Evolutionary conservation across 2,888 invertebrate species (phyloP), one percentile per base, ranked within the genome.

Genomic region (Prenolepis imparis): DNA sequence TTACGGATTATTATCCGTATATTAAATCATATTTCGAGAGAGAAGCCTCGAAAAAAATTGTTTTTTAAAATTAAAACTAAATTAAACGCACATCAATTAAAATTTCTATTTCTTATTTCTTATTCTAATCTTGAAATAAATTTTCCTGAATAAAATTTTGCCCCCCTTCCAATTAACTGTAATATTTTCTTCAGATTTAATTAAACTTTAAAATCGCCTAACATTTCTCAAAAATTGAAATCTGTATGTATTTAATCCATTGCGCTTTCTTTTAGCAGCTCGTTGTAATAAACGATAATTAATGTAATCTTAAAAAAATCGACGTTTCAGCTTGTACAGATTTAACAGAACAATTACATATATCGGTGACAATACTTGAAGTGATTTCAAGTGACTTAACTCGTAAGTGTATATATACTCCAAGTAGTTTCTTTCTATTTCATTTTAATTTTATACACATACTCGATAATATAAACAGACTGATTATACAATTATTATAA

Each of bases 391-490:
- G 36, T 36, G 3, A 70, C 28, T 1, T 36, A n/a, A 55, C 36
- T 70, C 52, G 18, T 12, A 21, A 48, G n/a, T 44, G 12, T 48
- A 28, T 28, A 28, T 28, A 28, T 28, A 36, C 36, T 70, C 15
- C 5, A 15, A 70, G 5, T 55, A 70, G 48, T n/a, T 24, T n/a
- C n/a, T 36, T 70, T 52, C 5, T 18, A 36, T 39, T 72, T 72
- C 39, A 24, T 39, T 57, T 39, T 57, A 72, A 72, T 72, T 55
- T 21, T 70, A 70, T 70, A 36, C 21, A 18, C 36, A 52, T 52
- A 55, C 15, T 55, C 70, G 70, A 70, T 55, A 8, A 55, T 70
- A 70, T 48, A 70, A 70, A 36, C 70, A 55, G 36, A 57, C n/a
- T 48, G n/a, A 70, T 70, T 70, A 36, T 15, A 70, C 28, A 28